Evolutionary conservation across 2,888 invertebrate species (phyloP), one percentile per base, ranked within the genome.

Genomic region (Terebella lapidaria): DNA sequence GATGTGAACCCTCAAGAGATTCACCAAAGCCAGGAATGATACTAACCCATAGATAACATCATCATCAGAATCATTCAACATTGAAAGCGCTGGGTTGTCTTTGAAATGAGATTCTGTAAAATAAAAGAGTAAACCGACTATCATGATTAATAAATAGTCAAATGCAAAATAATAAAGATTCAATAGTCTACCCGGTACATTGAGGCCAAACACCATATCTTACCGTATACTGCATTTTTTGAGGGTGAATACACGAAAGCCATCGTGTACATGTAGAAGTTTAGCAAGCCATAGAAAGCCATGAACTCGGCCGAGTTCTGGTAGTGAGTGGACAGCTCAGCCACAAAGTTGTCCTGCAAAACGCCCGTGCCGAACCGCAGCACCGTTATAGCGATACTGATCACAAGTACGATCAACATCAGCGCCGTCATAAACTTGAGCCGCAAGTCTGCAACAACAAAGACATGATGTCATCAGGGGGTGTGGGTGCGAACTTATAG

Each of bases 11-110:
- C n/a, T n/a, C n/a, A n/a, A n/a, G n/a, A n/a, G n/a, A n/a, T n/a
- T n/a, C n/a, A n/a, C n/a, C n/a, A n/a, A n/a, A n/a, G n/a, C n/a
- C n/a, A n/a, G n/a, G n/a, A n/a, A n/a, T n/a, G n/a, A 42, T 30
- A 30, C 76, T 74, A 73, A 82, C 82, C 94, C 94, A 79, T 94
- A 95, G 72, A 94, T 90, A 5, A 95, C 93, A 81, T 96, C 96
- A 69, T 81, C 81, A 76, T 96, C 96, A 0, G 94, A 95, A 77
- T 97, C 96, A 81, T 96, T 96, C 72, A 96, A 89, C 95, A 97
- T 96, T 25, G 95, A 95, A 81, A 96, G 92, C 15, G 94, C 91
- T 54, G 96, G 95, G 84, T 96, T 95, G 84, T 96, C 96, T 83
- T 94, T 95, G 70, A 96, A 91, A 55, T 90, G 87, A 55, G 91